A percentile compares a stretch with the other conserved stretches of the same genome.
phyloP scores from a whole-genome alignment of 2,113 vertebrate genomes.

The Gasterosteus nipponicus region DNA sequence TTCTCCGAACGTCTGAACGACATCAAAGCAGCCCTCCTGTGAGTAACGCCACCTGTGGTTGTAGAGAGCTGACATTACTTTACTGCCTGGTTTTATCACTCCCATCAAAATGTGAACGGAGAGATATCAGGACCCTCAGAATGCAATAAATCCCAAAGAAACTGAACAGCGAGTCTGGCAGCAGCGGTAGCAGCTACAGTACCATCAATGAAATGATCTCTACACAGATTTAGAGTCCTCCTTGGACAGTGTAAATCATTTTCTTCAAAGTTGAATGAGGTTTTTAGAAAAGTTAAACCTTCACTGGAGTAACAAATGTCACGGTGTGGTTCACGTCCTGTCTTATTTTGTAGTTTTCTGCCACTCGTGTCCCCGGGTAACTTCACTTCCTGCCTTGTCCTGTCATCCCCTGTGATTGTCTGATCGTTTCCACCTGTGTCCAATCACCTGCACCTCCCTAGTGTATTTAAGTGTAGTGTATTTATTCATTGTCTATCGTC shows the following conservation, averaged over 20 bases:
- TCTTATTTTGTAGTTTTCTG: too few relatives aligned
- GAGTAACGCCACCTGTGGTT: constrained; percentile 67
- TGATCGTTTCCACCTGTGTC: too few relatives aligned
- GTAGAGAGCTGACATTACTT: constrained; percentile 70
- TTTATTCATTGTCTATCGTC: too few relatives aligned
- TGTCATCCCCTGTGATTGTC: too few relatives aligned
- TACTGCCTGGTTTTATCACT: constrained; percentile 72
- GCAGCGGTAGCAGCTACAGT: background rate
- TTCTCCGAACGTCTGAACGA: constrained; percentile 44
- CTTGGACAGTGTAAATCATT: background rate
- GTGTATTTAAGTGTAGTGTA: too few relatives aligned
- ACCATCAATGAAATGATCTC: background rate
- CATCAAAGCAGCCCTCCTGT: constrained; percentile 64
- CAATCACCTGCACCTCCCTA: too few relatives aligned
- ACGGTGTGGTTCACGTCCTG: too few relatives aligned
- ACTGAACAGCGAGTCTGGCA: constrained; percentile 20
- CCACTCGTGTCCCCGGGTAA: too few relatives aligned
- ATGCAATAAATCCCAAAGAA: constrained; percentile 64
- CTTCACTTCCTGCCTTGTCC: too few relatives aligned
- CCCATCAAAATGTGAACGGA: constrained; percentile 68
- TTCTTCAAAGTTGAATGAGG: background rate
- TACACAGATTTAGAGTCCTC: background rate
- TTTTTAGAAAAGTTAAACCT: background rate
- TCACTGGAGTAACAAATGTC: background rate
- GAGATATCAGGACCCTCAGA: constrained; percentile 61